Percentiles rank a stretch among this genome's conserved stretches.
Conservation (phyloP, 2,113 vertebrate genomes). For the Platichthys flesus region DNA sequence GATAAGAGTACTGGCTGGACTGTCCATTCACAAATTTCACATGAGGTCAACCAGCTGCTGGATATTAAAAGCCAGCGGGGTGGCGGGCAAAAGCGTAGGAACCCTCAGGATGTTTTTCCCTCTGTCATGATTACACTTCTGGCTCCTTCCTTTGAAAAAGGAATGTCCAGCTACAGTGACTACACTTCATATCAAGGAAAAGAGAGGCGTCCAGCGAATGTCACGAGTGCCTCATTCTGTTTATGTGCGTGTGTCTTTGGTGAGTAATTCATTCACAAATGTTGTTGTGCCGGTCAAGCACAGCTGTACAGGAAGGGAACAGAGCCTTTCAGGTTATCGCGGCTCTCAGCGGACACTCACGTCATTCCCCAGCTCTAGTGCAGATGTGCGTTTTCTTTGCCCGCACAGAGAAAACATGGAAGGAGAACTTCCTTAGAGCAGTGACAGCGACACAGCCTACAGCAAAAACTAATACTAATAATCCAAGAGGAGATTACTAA, state of each 20-base stretch:
- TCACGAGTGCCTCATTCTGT: slow-evolving; percentile 23
- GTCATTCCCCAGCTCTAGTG: slow-evolving; percentile 52
- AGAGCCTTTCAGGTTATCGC: slow-evolving; percentile 72
- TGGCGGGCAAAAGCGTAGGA: slow-evolving; percentile 9
- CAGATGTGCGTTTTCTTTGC: slow-evolving; percentile 58
- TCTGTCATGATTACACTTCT: slow-evolving; percentile 54
- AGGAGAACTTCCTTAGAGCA: too few species aligned
- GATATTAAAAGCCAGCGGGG: slow-evolving; percentile 61
- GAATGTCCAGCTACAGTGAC: slow-evolving; percentile 21
- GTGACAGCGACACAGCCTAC: slow-evolving; percentile 19
- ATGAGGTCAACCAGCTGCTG: slow-evolving; percentile 72
- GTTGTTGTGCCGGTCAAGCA: slow-evolving; percentile 65
- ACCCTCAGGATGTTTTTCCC: slow-evolving; percentile 74
- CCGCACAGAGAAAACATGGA: slow-evolving; percentile 5
- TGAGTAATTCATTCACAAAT: slow-evolving; percentile 65
- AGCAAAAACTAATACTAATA: background rate
- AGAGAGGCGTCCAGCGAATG: slow-evolving; percentile 18
- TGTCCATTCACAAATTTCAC: slow-evolving; percentile 75
- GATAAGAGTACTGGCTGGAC: slow-evolving; percentile 55
- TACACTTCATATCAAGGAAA: slow-evolving; percentile 51
- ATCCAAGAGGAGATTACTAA: background rate
- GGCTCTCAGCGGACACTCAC: slow-evolving; percentile 63
- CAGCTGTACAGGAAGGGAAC: slow-evolving; percentile 82
- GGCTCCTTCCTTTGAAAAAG: slow-evolving; percentile 65
- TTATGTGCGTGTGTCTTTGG: slow-evolving; percentile 32